Percentiles rank a stretch among this genome's conserved stretches.
Evolutionary conservation across 2,888 invertebrate species (phyloP).

Genomic region (Camponotus fellah): DNA sequence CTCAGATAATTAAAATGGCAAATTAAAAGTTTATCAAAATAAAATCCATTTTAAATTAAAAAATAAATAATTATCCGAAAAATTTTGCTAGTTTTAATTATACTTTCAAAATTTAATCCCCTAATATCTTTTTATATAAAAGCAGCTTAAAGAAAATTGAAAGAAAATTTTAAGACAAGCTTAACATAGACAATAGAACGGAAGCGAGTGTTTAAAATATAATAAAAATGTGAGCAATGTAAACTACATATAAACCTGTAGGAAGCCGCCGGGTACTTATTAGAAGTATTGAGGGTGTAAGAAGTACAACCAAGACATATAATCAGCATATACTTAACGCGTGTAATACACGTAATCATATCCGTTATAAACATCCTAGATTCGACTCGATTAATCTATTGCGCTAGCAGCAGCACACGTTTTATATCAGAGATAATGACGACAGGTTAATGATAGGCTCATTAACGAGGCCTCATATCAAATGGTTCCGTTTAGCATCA

Average conservation of each 20-base stretch:
- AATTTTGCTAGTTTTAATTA: background rate
- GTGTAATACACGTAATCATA: conserved; percentile 67
- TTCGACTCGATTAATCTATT: conserved; percentile 73
- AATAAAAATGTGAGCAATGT: background rate
- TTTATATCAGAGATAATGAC: conserved; percentile 72
- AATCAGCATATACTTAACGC: conserved; percentile 67
- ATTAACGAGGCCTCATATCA: conserved; percentile 72
- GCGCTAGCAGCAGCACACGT: conserved; percentile 63
- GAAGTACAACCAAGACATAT: conserved; percentile 56
- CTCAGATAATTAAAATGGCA: background rate
- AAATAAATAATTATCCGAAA: background rate
- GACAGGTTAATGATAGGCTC: conserved; percentile 75
- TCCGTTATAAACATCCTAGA: conserved; percentile 72
- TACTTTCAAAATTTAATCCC: background rate
- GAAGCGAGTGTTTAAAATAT: background rate
- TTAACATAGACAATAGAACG: background rate
- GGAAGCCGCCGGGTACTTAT: conserved; percentile 34
- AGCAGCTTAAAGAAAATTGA: background rate
- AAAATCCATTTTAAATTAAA: background rate
- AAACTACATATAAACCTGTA: background rate
- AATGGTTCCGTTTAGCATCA: conserved; percentile 72
- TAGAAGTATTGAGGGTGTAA: conserved; percentile 42
- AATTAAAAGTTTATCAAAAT: background rate
- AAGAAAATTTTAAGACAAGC: background rate
- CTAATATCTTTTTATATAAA: background rate